Evolutionary conservation across 2,888 invertebrate genomes (phyloP).

Genomic region (Nemurella pictetii): DNA sequence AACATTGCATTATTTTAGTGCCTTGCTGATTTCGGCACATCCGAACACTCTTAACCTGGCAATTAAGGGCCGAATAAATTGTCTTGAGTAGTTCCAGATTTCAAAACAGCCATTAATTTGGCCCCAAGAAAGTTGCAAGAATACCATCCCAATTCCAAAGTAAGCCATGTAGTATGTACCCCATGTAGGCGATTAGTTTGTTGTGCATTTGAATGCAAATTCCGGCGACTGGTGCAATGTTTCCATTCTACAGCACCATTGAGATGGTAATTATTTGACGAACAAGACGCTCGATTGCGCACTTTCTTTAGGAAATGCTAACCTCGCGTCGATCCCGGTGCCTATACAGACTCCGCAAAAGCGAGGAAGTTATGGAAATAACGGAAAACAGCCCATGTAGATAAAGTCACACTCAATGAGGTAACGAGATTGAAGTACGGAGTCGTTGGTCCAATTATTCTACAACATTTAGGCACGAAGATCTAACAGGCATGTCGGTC

Average conservation of each 20-base stretch:
- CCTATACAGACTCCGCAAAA: neutral
- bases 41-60: neutral
- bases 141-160: neutral
- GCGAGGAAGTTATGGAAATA: neutral
- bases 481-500: neutral
- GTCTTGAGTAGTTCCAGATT: neutral
- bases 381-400: neutral
- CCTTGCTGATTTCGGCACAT: neutral
- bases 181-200: neutral
- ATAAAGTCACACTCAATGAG: neutral
- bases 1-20: neutral
- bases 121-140: neutral
- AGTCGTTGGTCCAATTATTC: neutral
- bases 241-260: neutral
- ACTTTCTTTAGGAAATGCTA: neutral
- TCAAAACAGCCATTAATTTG: neutral
- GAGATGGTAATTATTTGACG: neutral
- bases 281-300: neutral
- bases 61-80: neutral
- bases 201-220: neutral
- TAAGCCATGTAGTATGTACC: neutral
- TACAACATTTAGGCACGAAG: neutral
- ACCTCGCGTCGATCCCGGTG: neutral
- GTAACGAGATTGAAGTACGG: neutral
- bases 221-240: neutral